Percentiles rank a stretch among this genome's conserved stretches.
These are phyloP conservation scores for Pelodiscus sinensis DNA, from an alignment of 2,113 vertebrate genomes.

Conservation along the genomic window DNA sequence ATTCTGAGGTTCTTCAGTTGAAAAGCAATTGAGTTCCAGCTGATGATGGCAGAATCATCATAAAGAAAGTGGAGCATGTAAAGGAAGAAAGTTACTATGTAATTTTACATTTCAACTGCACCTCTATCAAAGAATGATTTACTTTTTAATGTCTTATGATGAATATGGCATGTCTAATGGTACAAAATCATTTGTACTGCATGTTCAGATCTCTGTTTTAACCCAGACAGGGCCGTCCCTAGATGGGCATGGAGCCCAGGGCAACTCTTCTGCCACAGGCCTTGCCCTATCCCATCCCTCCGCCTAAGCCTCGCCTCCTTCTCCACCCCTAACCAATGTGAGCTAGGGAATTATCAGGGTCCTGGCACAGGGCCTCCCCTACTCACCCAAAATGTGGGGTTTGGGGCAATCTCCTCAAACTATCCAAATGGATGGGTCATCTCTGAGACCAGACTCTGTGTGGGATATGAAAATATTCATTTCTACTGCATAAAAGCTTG, in stretches of 20 bases:
- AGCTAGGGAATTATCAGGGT: no score
- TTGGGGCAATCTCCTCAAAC: no score
- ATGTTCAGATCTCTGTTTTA: neutral
- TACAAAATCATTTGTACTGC: neutral
- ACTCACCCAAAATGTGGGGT: no score
- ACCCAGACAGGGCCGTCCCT: no score
- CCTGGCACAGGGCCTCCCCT: no score
- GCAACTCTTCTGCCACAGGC: no score
- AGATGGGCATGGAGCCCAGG: no score
- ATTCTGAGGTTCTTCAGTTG: neutral
- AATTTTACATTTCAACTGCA: neutral
- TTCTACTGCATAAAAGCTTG: neutral
- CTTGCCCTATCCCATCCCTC: no score
- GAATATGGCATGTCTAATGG: neutral
- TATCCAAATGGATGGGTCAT: no score
- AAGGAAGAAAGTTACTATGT: neutral
- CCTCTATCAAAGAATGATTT: neutral
- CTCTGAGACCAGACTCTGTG: neutral
- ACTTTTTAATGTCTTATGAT: neutral
- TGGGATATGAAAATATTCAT: neutral
- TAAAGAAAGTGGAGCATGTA: neutral
- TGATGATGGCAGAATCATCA: neutral
- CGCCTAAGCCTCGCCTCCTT: no score
- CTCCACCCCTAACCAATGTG: no score
- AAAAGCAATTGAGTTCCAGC: neutral